Base-by-base conservation (phyloP, 2,797 vertebrate genomes). In the Myotis pilosus region DNA sequence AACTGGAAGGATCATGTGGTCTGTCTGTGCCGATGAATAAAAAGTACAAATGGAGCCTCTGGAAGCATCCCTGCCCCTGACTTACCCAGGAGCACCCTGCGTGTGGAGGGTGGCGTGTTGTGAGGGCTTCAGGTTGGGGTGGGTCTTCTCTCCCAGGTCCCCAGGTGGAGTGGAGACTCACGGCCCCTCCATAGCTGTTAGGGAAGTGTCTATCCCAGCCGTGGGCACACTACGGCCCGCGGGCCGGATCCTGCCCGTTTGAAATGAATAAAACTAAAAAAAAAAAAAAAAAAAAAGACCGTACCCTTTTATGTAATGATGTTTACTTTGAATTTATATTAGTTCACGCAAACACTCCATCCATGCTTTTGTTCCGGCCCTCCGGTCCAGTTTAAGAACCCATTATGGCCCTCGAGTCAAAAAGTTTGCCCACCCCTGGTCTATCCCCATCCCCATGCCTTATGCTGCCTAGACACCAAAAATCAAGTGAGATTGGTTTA, bases 1-100 rank as follows among this genome's bases (percentile, higher is more conserved):
- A 3, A 11, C 30, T 30, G 51, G 8, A 8, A 80, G 55, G n/a
- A 8, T 15, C 11, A 2, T 5, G 30, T 41, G 66, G 22, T 82
- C 66, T 91, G 47, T 87, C 38, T 62, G n/a, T 64, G n/a, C 38
- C 66, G 64, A 79, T 86, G 15, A 97, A 95, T 96, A 97, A 96
- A 89, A 94, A 60, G 33, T 68, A 17, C 3, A 23, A 30, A 6
- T 1, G 44, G 38, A 53, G 41, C 36, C 41, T 55, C 81, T n/a
- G 4, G 64, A 5, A 4, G 20, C 0, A 0, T 22, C 4, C 0
- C 38, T 19, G 30, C 17, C 7, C 0, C 78, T 5, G 6, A 7
- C 62, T n/a, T 22, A 0, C 47, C 41, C 2, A 0, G 28, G n/a
- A 7, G 20, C 57, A 6, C 49, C 0, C 19, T 25, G 68, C 10